A percentile compares a stretch with the other conserved stretches of the same genome.
Conservation (phyloP, 2,888 invertebrate species). For the Luperina testacea region DNA sequence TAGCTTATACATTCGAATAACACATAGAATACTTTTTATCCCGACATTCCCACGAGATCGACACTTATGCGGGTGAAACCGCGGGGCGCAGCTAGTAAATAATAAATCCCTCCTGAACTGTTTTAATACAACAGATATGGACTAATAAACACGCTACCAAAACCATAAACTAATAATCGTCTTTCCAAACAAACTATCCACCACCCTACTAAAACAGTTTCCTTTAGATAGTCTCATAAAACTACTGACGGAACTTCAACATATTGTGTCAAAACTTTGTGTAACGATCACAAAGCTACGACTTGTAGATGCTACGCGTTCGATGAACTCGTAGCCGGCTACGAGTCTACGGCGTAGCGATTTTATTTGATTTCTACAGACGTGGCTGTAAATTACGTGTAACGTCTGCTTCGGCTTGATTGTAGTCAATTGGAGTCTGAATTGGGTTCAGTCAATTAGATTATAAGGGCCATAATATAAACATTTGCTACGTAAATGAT, state of each 20-base stretch:
- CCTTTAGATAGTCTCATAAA: conserved; percentile 48
- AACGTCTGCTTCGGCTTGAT: neutral
- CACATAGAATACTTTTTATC: neutral
- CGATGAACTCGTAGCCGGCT: conserved; percentile 51
- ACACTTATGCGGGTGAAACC: too few species aligned
- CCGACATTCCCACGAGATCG: neutral
- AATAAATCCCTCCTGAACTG: neutral
- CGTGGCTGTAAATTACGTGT: conserved; percentile 6
- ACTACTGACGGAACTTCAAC: conserved; percentile 43
- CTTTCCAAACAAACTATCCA: conserved; percentile 33
- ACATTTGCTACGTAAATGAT: neutral
- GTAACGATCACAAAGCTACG: conserved; percentile 32
- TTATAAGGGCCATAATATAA: neutral
- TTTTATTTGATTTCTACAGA: conserved; percentile 1
- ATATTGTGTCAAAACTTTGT: conserved; percentile 44
- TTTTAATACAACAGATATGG: conserved; percentile 1
- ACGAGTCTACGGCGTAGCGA: conserved; percentile 56
- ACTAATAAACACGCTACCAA: conserved; percentile 11
- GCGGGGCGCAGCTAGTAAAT: neutral
- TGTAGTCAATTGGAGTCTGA: neutral
- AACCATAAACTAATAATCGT: conserved; percentile 37
- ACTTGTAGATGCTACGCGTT: conserved; percentile 31
- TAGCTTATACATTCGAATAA: neutral
- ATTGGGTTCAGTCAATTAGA: neutral
- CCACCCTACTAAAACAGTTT: conserved; percentile 42